Base-by-base conservation (phyloP, 2,797 vertebrate genomes). In the Tokudaia muenninki region DNA sequence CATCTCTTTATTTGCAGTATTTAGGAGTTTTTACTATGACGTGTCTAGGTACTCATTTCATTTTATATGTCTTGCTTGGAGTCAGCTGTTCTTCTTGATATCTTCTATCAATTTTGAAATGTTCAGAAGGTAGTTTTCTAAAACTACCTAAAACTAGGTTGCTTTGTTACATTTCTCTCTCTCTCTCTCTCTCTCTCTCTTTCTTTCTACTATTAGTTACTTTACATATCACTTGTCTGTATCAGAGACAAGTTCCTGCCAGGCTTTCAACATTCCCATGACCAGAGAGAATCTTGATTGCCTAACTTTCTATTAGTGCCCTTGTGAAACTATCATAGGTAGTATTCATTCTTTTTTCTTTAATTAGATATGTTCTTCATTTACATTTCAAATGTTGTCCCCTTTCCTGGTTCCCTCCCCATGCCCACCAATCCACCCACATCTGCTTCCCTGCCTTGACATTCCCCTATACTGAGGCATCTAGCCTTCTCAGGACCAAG, bases 91-190 rank as follows among this genome's bases (percentile, higher is more conserved):
- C 12, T 91, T 82, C 84, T 74, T 89, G 29, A 74, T 57, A 90
- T 74, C n/a, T 74, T 79, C 92, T 84, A 74, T 86, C 31, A 75
- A 34, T 86, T 94, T 92, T 94, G 3, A 74, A 92, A 94, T 74
- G 5, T 80, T 86, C 61, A 86, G 21, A 63, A 31, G 7, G 19
- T 47, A 44, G 79, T 63, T 57, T 75, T 82, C 31, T 37, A 84
- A 88, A 74, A 41, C 41, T 41, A 41, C 41, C 41, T 41, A 41
- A 41, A 41, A 41, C 41, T 41, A 41, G 26, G 19, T 57, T 86
- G 7, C 14, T 83, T 41, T 92, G 3, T 7, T 72, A 7, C 6
- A 79, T 29, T 72, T 79, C 29, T 86, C 31, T 44, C 61, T 63
- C 19, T 59, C 26, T 61, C 61, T 83, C 26, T 37, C 57, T 59